phyloP scores from a whole-genome alignment of 2,113 vertebrate genomes.

The Nothobranchius kuhntae region DNA sequence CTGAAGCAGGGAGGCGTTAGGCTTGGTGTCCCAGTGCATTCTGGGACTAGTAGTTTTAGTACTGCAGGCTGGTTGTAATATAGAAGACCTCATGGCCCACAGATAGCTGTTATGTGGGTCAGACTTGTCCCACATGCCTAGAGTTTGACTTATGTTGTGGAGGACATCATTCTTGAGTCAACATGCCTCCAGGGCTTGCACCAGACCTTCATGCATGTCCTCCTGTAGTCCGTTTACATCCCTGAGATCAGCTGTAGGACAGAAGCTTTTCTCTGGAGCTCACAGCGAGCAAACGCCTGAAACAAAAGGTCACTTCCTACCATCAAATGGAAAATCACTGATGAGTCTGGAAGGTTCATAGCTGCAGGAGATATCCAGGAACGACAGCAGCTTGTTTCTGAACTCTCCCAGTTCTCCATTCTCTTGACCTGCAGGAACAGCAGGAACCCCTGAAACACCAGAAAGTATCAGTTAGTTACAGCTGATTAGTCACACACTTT shows the following conservation, averaged over 20 bases:
- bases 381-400: constrained; percentile 87
- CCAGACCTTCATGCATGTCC: no score
- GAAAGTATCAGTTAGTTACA: neutral
- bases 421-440: constrained; percentile 89
- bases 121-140: no score
- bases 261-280: neutral
- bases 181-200: no score
- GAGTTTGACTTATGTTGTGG: no score
- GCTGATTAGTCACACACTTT: no score
- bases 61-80: no score
- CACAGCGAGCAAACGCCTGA: neutral
- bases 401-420: constrained; percentile 89
- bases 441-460: constrained; percentile 60
- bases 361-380: constrained; percentile 88
- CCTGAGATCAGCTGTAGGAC: neutral
- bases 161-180: no score
- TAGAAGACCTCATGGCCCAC: no score
- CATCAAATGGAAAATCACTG: constrained; percentile 97
- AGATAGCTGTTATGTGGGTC: no score
- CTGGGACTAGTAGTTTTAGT: no score
- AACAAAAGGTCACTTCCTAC: constrained; percentile 68
- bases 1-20: no score
- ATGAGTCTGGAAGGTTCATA: constrained; percentile 93
- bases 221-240: neutral
- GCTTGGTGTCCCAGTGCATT: no score